phyloP scores from a whole-genome alignment of 2,113 vertebrate genomes.

The Tautogolabrus adspersus region DNA sequence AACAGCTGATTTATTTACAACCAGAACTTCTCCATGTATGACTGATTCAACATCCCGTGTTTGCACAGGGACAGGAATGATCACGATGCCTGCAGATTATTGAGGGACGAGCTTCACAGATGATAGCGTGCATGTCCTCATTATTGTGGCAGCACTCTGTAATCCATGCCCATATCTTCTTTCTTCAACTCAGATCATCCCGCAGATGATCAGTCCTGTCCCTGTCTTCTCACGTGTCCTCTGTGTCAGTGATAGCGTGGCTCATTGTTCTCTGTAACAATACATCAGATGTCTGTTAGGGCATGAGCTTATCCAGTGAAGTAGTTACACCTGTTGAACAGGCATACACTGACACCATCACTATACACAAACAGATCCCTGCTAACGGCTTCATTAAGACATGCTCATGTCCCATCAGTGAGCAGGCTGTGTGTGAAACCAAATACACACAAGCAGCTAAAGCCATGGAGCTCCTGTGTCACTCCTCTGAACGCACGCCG shows the following conservation, averaged over 20 bases:
- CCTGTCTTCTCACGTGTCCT: too few relatives aligned
- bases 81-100: too few relatives aligned
- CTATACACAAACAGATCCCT: conserved; percentile 51
- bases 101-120: too few relatives aligned
- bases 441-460: conserved; percentile 65
- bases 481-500: conserved; percentile 32
- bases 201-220: conserved; percentile 5
- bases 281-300: conserved; percentile 39
- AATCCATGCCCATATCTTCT: background rate
- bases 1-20: too few relatives aligned
- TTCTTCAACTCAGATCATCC: conserved; percentile 13
- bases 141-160: too few relatives aligned
- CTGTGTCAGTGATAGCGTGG: conserved; percentile 49
- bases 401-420: conserved; percentile 31
- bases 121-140: too few relatives aligned
- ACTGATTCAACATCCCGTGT: background rate
- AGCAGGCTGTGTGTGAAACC: conserved; percentile 55
- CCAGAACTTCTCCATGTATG: too few relatives aligned
- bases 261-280: conserved; percentile 65
- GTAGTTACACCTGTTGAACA: conserved; percentile 69
- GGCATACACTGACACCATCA: too few relatives aligned
- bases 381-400: conserved; percentile 64
- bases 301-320: too few relatives aligned
- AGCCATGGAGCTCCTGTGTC: conserved; percentile 49
- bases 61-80: too few relatives aligned